Evolutionary conservation across 92 coral and sea anemone genomes (phyloP).

Genomic region (Zoanthus gigantus): DNA sequence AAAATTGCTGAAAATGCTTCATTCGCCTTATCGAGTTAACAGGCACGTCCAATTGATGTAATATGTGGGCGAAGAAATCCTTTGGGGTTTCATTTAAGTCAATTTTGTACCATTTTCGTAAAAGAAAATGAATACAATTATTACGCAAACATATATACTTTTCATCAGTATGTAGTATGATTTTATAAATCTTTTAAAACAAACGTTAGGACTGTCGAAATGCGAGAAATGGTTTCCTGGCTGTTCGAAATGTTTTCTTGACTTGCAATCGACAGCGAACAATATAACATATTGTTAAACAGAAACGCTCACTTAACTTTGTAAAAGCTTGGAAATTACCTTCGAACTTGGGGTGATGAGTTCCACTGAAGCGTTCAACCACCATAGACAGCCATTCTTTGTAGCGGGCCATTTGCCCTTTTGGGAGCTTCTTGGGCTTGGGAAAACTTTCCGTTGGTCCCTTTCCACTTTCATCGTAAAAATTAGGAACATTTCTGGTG

Average conservation of each 20-base stretch:
- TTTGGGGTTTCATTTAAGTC: not conserved
- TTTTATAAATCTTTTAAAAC: not conserved
- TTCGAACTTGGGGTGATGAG: constrained; percentile 22
- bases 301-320: too few relatives aligned
- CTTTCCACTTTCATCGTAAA: too few relatives aligned
- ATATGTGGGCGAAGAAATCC: constrained; percentile 8
- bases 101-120: constrained; percentile 16
- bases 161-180: not conserved
- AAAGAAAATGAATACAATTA: not conserved
- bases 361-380: not conserved
- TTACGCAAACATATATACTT: not conserved
- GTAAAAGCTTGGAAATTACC: not conserved
- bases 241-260: not conserved
- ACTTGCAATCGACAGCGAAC: not conserved
- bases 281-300: not conserved
- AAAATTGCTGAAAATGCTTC: not conserved
- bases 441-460: not conserved
- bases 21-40: not conserved
- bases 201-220: not conserved
- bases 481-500: not conserved
- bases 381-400: constrained; percentile 13
- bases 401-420: not conserved
- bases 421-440: not conserved
- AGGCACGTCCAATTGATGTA: not conserved
- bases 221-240: constrained; percentile 12